A percentile compares a stretch with the other conserved stretches of the same genome.
phyloP scores from a whole-genome alignment of 2,797 vertebrate genomes.

The Galagoides demidoff region DNA sequence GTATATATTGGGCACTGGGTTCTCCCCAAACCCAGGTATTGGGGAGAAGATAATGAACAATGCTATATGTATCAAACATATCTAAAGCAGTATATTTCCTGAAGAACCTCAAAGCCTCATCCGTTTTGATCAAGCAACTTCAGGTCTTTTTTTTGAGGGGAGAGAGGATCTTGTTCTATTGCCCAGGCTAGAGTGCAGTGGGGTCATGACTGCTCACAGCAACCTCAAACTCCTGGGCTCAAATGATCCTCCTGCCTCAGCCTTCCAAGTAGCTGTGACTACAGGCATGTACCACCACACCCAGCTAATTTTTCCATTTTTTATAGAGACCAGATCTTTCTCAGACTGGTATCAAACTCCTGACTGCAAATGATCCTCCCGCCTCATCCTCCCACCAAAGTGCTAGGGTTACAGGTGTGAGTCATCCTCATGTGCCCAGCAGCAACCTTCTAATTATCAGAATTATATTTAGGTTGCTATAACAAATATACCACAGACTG shows the following conservation, averaged over 20 bases:
- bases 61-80: background rate
- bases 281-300: background rate
- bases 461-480: background rate
- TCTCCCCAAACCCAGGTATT: background rate
- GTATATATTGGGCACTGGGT: background rate
- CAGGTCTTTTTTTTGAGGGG: background rate
- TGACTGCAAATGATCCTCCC: background rate
- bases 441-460: constrained; percentile 24
- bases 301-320: background rate
- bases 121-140: background rate
- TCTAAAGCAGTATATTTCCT: background rate
- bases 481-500: background rate
- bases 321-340: background rate
- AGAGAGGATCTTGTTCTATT: background rate
- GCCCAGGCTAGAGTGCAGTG: background rate
- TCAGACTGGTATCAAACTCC: background rate
- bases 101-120: background rate
- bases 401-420: background rate
- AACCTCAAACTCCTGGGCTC: background rate
- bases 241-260: background rate
- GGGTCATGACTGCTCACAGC: background rate
- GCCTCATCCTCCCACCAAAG: background rate
- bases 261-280: background rate
- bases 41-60: constrained; percentile 19
- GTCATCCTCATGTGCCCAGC: background rate